Percentiles rank a stretch among this genome's conserved stretches.
phyloP scores from a whole-genome alignment of 2,888 invertebrate species.

The Lasioglossum villosulum region DNA sequence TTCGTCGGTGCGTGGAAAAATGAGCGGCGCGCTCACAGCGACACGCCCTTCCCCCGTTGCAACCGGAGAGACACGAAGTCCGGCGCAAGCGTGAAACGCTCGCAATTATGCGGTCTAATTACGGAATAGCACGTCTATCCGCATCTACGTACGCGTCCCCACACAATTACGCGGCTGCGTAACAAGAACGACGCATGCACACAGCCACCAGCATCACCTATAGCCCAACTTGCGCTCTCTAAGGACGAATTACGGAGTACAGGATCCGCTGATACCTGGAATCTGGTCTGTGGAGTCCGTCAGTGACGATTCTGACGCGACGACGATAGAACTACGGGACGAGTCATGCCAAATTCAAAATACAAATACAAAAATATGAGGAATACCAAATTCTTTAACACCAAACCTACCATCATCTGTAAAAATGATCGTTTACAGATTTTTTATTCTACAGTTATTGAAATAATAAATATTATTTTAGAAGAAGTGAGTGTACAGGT shows the following conservation, averaged over 20 bases:
- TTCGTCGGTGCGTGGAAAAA: constrained; percentile 45
- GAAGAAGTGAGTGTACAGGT: too few species aligned
- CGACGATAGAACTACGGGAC: neutral
- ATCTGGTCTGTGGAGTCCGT: constrained; percentile 10
- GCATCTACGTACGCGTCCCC: constrained; percentile 3
- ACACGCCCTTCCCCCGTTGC: constrained; percentile 56
- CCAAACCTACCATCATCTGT: too few species aligned
- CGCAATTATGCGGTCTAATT: constrained; percentile 67
- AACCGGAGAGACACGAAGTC: constrained; percentile 27
- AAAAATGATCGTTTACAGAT: too few species aligned
- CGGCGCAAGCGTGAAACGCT: constrained; percentile 45
- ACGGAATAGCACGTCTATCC: constrained; percentile 53
- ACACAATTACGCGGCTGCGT: constrained; percentile 1
- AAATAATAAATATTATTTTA: too few species aligned
- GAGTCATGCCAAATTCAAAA: too few species aligned
- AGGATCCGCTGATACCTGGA: constrained; percentile 9
- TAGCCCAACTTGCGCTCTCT: constrained; percentile 3
- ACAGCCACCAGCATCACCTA: constrained; percentile 15
- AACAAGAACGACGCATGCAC: constrained; percentile 6
- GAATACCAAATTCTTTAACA: neutral
- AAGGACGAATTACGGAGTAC: constrained; percentile 23
- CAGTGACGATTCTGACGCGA: neutral
- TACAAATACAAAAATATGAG: too few species aligned
- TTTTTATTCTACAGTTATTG: too few species aligned
- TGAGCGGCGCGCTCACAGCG: constrained; percentile 22